These are phyloP conservation scores for Lepidocyrtinus sp. DNA, from an alignment of 2,888 invertebrate genomes.

Conservation along the genomic window DNA sequence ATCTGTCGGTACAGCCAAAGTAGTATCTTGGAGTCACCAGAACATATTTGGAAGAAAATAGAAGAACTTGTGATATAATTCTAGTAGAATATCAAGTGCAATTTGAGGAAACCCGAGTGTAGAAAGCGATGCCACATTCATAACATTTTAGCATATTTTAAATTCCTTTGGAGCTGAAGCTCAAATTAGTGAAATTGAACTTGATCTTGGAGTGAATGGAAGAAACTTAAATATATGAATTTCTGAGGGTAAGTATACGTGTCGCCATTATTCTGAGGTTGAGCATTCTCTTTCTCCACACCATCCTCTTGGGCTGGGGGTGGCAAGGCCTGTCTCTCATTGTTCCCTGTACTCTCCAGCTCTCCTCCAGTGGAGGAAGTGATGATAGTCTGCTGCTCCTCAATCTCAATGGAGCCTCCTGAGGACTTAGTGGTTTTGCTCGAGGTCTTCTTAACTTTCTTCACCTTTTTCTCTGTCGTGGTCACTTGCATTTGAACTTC, in stretches of 20 bases:
- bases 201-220: too few relatives aligned
- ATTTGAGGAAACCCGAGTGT: too few relatives aligned
- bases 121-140: too few relatives aligned
- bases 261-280: slow-evolving; percentile 65
- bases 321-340: slow-evolving; percentile 64
- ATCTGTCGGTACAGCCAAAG: too few relatives aligned
- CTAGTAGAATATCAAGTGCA: too few relatives aligned
- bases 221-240: too few relatives aligned
- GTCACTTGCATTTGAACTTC: slow-evolving; percentile 86
- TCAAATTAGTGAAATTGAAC: too few relatives aligned
- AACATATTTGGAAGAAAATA: too few relatives aligned
- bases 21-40: too few relatives aligned
- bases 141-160: too few relatives aligned
- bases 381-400: slow-evolving; percentile 74
- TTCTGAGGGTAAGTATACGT: slow-evolving; percentile 59
- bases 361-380: slow-evolving; percentile 85
- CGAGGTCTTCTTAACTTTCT: slow-evolving; percentile 92
- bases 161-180: neutral
- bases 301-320: slow-evolving; percentile 75
- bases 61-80: too few relatives aligned
- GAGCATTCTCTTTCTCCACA: slow-evolving; percentile 64
- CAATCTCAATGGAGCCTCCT: slow-evolving; percentile 78
- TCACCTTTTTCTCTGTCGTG: slow-evolving; percentile 84
- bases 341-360: slow-evolving; percentile 68
- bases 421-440: slow-evolving; percentile 74